Conservation (phyloP, 2,797 vertebrate species). For the Gymnodraco acuticeps region DNA sequence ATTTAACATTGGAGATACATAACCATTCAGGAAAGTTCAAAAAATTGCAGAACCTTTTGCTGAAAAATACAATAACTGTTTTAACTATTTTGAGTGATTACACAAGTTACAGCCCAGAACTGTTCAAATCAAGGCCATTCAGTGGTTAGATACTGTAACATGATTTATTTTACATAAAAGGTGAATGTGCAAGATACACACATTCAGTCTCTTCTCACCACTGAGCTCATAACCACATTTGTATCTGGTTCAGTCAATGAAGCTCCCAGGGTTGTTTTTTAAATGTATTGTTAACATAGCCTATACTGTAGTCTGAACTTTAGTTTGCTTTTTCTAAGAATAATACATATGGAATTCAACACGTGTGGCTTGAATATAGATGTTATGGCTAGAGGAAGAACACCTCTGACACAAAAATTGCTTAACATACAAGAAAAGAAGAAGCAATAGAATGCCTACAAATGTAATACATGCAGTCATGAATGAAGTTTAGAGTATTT, state of each 20-base stretch:
- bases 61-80: too few relatives aligned
- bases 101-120: too few relatives aligned
- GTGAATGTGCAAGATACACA: not conserved
- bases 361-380: not conserved
- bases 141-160: too few relatives aligned
- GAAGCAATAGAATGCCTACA: not conserved
- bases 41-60: too few relatives aligned
- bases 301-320: not conserved
- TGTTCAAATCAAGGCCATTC: too few relatives aligned
- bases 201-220: conserved; percentile 13
- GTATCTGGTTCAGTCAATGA: not conserved
- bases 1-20: too few relatives aligned
- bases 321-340: not conserved
- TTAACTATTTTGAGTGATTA: too few relatives aligned
- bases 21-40: too few relatives aligned
- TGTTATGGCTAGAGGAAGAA: not conserved
- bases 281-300: not conserved
- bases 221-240: conserved; percentile 41
- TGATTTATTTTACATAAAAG: conserved; percentile 24
- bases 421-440: not conserved
- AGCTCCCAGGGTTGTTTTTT: not conserved
- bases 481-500: not conserved
- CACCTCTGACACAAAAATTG: not conserved
- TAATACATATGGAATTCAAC: not conserved
- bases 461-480: not conserved